phyloP scores from a whole-genome alignment of 2,888 invertebrate genomes.

The Elysia crispata region DNA sequence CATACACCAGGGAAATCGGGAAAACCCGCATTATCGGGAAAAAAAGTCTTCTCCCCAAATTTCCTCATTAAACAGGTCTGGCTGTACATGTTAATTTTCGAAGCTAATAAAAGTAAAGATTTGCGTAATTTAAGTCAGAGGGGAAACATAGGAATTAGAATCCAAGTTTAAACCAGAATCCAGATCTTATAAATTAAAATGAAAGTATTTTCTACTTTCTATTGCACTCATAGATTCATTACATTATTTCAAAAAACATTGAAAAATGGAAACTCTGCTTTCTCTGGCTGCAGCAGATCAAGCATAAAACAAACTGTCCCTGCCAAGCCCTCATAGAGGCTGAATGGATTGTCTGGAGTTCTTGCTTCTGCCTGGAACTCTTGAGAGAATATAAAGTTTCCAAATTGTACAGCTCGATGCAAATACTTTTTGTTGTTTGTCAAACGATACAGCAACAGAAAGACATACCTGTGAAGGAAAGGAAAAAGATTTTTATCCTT shows the following conservation, averaged over 20 bases:
- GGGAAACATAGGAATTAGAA: no score
- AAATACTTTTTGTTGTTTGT: slow-evolving; percentile 85
- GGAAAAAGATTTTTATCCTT: background rate
- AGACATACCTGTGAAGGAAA: slow-evolving; percentile 57
- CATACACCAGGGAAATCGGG: no score
- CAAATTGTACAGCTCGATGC: slow-evolving; percentile 85
- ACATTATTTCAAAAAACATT: slow-evolving; percentile 81
- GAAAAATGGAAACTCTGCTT: slow-evolving; percentile 90
- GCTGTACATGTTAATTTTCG: no score
- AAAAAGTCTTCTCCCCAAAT: no score
- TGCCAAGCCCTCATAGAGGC: slow-evolving; percentile 91
- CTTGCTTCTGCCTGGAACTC: slow-evolving; percentile 81
- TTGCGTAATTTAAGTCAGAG: no score
- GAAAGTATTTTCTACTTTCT: no score
- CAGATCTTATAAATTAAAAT: no score
- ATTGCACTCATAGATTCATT: no score
- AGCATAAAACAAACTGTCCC: slow-evolving; percentile 90
- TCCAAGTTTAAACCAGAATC: no score
- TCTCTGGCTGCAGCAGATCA: slow-evolving; percentile 86
- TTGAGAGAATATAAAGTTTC: slow-evolving; percentile 82
- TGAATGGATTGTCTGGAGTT: slow-evolving; percentile 88
- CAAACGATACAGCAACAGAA: slow-evolving; percentile 83
- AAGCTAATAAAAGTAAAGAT: no score
- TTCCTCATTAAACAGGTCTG: no score
- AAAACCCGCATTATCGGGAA: no score